Evolutionary conservation across 64 coral and sea anemone genomes (phyloP).

Genomic region (Hydrozoanthus tunicans): DNA sequence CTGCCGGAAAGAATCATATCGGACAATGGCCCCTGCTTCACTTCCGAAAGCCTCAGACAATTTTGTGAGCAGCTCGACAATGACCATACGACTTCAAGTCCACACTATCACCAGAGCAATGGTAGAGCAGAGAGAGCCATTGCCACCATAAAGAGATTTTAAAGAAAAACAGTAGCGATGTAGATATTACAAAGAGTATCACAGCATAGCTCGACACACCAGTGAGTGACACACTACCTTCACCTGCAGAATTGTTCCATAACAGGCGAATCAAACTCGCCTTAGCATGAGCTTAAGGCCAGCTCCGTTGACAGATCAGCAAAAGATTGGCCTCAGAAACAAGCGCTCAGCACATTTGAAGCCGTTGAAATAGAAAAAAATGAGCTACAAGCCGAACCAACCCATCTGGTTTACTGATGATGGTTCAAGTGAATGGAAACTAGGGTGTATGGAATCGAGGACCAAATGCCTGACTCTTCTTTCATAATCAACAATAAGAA

Average conservation of each 20-base stretch:
- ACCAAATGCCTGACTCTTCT: background rate
- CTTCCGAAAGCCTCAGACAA: conserved; percentile 37
- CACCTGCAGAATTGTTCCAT: conserved; percentile 56
- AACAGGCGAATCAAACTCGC: conserved; percentile 60
- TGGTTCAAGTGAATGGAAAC: too few relatives aligned
- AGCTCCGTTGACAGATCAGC: conserved; percentile 51
- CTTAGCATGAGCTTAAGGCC: conserved; percentile 60
- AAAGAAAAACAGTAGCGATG: conserved; percentile 57
- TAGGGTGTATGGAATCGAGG: conserved; percentile 64
- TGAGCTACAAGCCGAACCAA: conserved; percentile 5
- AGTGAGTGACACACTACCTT: conserved; percentile 53
- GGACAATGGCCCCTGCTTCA: conserved; percentile 72
- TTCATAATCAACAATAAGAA: conserved; percentile 39
- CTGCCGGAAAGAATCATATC: conserved; percentile 59
- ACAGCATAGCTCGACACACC: conserved; percentile 60
- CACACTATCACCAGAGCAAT: conserved; percentile 57
- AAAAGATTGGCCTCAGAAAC: conserved; percentile 47
- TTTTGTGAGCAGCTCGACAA: conserved; percentile 68
- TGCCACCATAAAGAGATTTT: conserved; percentile 52
- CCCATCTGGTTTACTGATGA: conserved; percentile 66
- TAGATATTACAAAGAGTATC: conserved; percentile 55
- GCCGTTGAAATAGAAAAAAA: conserved; percentile 23
- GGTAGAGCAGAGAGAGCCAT: conserved; percentile 51
- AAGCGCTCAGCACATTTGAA: conserved; percentile 57
- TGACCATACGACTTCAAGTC: conserved; percentile 55